These are phyloP conservation scores for Regulus satrapa DNA, from an alignment of 2,113 vertebrate genomes.

Conservation along the genomic window DNA sequence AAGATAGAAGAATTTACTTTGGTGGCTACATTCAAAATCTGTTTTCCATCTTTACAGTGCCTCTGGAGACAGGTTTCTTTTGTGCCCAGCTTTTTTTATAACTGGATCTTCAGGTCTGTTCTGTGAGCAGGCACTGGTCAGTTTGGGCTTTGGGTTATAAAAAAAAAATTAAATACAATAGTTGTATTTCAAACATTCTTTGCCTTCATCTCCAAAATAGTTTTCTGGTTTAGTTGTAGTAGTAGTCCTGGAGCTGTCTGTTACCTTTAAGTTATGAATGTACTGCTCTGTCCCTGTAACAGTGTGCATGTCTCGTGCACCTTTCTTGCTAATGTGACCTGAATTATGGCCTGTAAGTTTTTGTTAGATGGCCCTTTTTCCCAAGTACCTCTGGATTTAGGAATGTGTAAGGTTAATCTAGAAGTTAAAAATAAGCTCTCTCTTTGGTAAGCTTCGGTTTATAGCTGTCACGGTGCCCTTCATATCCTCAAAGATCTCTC, in stretches of 20 bases:
- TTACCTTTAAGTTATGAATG: not conserved
- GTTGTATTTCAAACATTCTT: not conserved
- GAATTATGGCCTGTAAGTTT: accelerated
- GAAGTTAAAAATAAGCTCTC: not conserved
- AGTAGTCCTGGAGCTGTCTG: not conserved
- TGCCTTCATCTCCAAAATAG: not conserved
- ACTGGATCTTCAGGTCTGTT: not conserved
- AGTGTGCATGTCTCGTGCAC: accelerated
- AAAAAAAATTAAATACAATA: not conserved
- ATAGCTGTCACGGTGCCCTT: not conserved
- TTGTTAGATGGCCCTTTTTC: not conserved
- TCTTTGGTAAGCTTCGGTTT: not conserved
- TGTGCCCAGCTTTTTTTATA: not conserved
- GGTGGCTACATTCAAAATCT: not conserved
- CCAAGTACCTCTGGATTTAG: not conserved
- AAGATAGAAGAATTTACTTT: not conserved
- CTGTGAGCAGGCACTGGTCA: not conserved
- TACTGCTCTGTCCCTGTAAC: not conserved
- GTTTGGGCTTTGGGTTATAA: accelerated
- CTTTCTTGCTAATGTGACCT: not conserved
- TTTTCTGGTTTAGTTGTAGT: not conserved
- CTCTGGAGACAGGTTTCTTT: not conserved
- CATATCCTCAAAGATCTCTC: not conserved
- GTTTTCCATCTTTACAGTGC: not conserved
- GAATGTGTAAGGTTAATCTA: not conserved